Evolutionary conservation across 2,797 vertebrate genomes (phyloP).

Genomic region (Lithobates pipiens): DNA sequence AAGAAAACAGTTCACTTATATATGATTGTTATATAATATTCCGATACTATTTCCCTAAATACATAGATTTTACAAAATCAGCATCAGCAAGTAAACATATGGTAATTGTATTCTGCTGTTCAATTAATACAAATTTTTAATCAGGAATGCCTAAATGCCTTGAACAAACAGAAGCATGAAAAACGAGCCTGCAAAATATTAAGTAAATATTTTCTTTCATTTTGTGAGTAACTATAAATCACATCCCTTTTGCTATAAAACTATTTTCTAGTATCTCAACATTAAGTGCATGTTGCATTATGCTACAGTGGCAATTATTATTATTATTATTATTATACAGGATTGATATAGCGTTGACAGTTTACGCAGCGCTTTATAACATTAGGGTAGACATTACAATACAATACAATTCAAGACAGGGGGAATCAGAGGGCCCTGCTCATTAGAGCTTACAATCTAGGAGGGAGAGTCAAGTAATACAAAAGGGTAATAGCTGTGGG

Average conservation of each 20-base stretch:
- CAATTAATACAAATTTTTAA: constrained; percentile 59
- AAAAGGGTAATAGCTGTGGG: too few species aligned
- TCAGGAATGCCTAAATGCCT: constrained; percentile 55
- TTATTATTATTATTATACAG: too few species aligned
- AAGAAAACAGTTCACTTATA: not conserved
- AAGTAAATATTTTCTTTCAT: constrained; percentile 60
- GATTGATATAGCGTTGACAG: too few species aligned
- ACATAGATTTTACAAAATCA: not conserved
- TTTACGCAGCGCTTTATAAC: too few species aligned
- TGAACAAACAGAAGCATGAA: constrained; percentile 56
- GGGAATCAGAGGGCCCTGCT: too few species aligned
- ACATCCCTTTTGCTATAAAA: constrained; percentile 36
- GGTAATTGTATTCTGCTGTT: constrained; percentile 44
- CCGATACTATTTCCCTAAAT: not conserved
- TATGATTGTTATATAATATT: not conserved
- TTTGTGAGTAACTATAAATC: constrained; percentile 58
- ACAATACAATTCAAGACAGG: too few species aligned
- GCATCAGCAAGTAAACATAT: constrained; percentile 25
- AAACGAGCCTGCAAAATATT: constrained; percentile 55
- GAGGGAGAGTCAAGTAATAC: too few species aligned
- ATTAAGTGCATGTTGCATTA: not conserved
- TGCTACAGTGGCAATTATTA: not conserved
- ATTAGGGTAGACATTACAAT: too few species aligned
- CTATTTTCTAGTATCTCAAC: constrained; percentile 24
- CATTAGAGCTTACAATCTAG: too few species aligned